Percentiles rank a stretch among this genome's conserved stretches.
Conservation (phyloP, 2,797 vertebrate genomes). For the Spinibarbus caldwelli region DNA sequence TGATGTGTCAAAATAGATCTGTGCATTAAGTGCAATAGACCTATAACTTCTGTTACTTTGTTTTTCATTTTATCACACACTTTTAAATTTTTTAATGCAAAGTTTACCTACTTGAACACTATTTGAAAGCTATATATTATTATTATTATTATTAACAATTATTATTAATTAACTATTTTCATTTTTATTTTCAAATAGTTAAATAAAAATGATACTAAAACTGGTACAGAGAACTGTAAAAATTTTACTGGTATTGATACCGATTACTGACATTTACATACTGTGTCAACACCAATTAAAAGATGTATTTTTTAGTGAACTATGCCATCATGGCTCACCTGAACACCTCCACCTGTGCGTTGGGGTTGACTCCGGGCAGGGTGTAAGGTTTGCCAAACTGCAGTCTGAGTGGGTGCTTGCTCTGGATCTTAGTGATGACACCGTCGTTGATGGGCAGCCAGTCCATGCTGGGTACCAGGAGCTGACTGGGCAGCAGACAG, state of each 20-base stretch:
- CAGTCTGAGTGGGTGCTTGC: conserved; percentile 88
- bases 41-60: too few relatives aligned
- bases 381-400: conserved; percentile 88
- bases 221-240: neutral
- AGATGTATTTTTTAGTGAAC: neutral
- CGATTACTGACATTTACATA: neutral
- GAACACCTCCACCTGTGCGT: conserved; percentile 84
- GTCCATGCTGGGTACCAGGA: conserved; percentile 92
- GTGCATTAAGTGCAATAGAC: too few relatives aligned
- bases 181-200: neutral
- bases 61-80: too few relatives aligned
- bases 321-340: conserved; percentile 70
- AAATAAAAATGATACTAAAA: neutral
- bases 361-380: conserved; percentile 72
- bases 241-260: neutral
- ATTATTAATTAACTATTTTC: too few relatives aligned
- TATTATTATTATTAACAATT: too few relatives aligned
- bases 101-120: too few relatives aligned
- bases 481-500: conserved; percentile 94
- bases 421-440: conserved; percentile 91
- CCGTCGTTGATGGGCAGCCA: conserved; percentile 94
- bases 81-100: too few relatives aligned
- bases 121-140: too few relatives aligned
- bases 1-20: too few relatives aligned
- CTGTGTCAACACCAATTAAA: neutral